Conservation (phyloP, 1,140 invertebrate genomes). For the Neodiprion pinetum region DNA sequence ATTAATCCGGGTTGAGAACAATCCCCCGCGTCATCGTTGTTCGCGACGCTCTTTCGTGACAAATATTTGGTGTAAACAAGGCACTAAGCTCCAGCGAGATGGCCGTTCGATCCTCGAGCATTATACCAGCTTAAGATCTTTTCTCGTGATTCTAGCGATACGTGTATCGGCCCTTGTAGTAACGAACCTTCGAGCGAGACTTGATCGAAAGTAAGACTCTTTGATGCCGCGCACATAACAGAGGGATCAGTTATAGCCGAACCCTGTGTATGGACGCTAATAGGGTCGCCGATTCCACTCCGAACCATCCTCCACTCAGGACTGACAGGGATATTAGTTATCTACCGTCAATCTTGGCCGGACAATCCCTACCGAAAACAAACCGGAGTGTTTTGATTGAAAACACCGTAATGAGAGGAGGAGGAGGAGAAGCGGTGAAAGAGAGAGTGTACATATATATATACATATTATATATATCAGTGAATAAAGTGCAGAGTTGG, state of each 20-base stretch:
- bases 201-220: background rate
- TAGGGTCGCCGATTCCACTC: background rate
- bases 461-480: too few relatives aligned
- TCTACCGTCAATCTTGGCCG: background rate
- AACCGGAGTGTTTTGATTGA: constrained; percentile 1
- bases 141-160: background rate
- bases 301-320: background rate
- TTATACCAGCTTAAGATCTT: background rate
- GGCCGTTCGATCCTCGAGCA: constrained; percentile 3
- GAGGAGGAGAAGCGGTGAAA: too few relatives aligned
- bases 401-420: background rate
- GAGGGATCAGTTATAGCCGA: background rate
- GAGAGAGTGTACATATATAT: too few relatives aligned
- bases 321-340: background rate
- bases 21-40: background rate
- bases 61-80: constrained; percentile 1
- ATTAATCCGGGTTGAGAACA: background rate
- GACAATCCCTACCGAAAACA: background rate
- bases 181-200: too few relatives aligned
- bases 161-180: too few relatives aligned
- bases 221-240: background rate
- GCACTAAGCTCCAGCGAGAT: background rate
- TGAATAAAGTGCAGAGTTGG: too few relatives aligned
- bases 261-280: background rate
- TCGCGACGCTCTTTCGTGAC: background rate